Evolutionary conservation across 2,888 invertebrate species (phyloP), one percentile per base, ranked within the genome.

Genomic region (Sesamia inferens): DNA sequence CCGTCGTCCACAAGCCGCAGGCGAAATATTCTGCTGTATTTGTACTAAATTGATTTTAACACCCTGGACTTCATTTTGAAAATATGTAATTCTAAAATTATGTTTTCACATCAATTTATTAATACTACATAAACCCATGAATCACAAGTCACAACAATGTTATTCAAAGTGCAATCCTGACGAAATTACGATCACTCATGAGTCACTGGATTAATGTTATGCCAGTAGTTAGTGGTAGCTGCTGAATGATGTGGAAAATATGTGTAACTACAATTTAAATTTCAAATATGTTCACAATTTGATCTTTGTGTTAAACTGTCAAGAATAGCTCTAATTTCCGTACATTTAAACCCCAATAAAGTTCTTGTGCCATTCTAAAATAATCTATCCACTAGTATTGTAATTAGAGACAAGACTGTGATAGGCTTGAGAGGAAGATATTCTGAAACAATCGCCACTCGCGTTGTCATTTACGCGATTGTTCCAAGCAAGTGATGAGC

Each of bases 131-230:
- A 67, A 39, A n/a, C 11, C 7, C 13, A 31, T 79, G 81, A 74
- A 67, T 75, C 81, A 75, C 55, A 77, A 47, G 8, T 59, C 61
- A 51, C 10, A 47, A 63, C 51, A 67, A 67, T 48, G 62, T 63
- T 67, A 67, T 31, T 74, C 39, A 55, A 62, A 19, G 54, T 64
- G 24, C 39, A 63, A 55, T 62, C 42, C 31, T 67, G 31, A 55
- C 42, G 7, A 42, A 22, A 19, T 78, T 44, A 31, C 73, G 62
- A 72, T 82, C 47, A 66, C 14, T 8, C 64, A 39, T 79, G 79
- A 82, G 39, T 82, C 79, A 79, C n/a, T n/a, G 54, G 31, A 58
- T 58, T 39, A 24, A 67, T 55, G 42, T 66, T 42, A 31, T 51
- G 19, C 0, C 59, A 19, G 44, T n/a, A 16, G 24, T 8, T 51